Evolutionary conservation across 2,888 invertebrate species (phyloP).

Genomic region (Hoplodrina blanda): DNA sequence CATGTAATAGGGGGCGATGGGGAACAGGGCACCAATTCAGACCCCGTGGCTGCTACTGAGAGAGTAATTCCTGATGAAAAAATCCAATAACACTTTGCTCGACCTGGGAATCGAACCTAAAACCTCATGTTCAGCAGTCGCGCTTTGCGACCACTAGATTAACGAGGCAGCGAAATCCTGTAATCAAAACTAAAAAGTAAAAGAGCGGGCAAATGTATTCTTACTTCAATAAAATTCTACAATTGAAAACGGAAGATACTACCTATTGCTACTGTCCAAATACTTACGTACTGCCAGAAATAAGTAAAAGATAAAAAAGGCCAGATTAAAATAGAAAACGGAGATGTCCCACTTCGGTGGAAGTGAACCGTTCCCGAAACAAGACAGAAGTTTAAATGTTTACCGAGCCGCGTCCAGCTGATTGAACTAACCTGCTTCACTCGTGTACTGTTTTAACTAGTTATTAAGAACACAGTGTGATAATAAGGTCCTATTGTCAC

Average conservation of each 20-base stretch:
- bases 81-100: too few species aligned
- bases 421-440: slow-evolving; percentile 51
- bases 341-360: slow-evolving; percentile 36
- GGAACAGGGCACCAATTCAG: too few species aligned
- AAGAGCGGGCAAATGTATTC: not conserved
- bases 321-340: slow-evolving; percentile 45
- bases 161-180: not conserved
- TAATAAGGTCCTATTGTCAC: slow-evolving; percentile 15
- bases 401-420: slow-evolving; percentile 52
- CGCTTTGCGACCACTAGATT: too few species aligned
- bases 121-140: too few species aligned
- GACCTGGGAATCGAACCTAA: too few species aligned
- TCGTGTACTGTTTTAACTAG: slow-evolving; percentile 42
- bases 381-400: slow-evolving; percentile 42
- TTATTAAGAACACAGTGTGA: slow-evolving; percentile 48
- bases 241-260: not conserved
- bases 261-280: slow-evolving; percentile 11
- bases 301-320: slow-evolving; percentile 38
- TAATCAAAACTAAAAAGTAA: not conserved
- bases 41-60: too few species aligned
- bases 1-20: too few species aligned
- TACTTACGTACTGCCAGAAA: slow-evolving; percentile 18
- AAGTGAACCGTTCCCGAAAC: slow-evolving; percentile 50
- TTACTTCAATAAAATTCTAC: not conserved
- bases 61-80: too few species aligned